phyloP scores from a whole-genome alignment of 1,140 invertebrate species.

The Myzus persicae region DNA sequence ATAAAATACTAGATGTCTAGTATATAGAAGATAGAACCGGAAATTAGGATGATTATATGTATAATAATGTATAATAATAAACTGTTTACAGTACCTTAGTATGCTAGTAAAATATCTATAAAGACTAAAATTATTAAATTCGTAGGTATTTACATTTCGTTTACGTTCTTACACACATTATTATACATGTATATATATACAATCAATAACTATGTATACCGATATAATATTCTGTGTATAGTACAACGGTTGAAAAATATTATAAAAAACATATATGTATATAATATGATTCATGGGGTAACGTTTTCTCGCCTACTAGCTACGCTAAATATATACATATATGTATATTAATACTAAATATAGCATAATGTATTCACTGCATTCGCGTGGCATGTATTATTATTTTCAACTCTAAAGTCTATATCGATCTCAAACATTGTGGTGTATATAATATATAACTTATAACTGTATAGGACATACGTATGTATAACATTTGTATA shows the following conservation, averaged over 20 bases:
- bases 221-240: not conserved
- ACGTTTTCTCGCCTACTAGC: not conserved
- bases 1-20: not conserved
- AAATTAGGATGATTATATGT: not conserved
- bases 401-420: not conserved
- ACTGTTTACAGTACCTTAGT: not conserved
- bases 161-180: not conserved
- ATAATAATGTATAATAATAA: not conserved
- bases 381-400: not conserved
- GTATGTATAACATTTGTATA: not conserved
- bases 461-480: no score
- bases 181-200: not conserved
- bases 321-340: not conserved
- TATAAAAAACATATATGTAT: not conserved
- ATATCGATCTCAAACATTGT: not conserved
- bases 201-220: not conserved
- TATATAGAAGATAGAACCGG: no score
- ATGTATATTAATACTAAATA: not conserved
- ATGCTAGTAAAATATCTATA: not conserved
- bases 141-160: not conserved
- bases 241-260: not conserved
- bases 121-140: not conserved
- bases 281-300: not conserved
- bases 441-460: not conserved
- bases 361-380: not conserved